Evolutionary conservation across 2,113 vertebrate genomes (phyloP).

Genomic region (Rhinogobius similis): DNA sequence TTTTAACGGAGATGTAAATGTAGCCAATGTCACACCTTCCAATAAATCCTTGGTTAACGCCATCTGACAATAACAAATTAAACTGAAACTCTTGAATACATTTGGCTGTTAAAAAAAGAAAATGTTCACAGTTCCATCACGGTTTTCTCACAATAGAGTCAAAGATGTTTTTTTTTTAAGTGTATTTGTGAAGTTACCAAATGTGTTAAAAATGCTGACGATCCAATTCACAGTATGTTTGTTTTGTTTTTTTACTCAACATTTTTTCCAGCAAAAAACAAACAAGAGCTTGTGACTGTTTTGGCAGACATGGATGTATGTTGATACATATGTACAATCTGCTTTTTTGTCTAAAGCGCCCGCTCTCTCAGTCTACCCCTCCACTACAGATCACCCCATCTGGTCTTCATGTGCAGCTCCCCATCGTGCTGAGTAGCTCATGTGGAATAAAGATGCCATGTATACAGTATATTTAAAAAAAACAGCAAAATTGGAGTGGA

Average conservation of each 20-base stretch:
- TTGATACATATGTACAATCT: neutral
- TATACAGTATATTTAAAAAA: slow-evolving; percentile 39
- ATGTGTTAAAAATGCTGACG: neutral
- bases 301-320: slow-evolving; percentile 2
- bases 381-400: slow-evolving; percentile 41
- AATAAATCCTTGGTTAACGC: neutral
- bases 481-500: slow-evolving; percentile 16
- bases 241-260: slow-evolving; percentile 2
- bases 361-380: slow-evolving; percentile 6
- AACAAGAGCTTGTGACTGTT: neutral
- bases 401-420: slow-evolving; percentile 58
- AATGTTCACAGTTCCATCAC: neutral
- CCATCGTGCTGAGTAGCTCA: slow-evolving; percentile 56
- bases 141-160: neutral
- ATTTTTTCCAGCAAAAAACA: slow-evolving; percentile 2
- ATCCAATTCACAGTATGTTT: neutral
- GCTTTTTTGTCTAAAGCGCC: neutral
- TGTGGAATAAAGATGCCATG: slow-evolving; percentile 52
- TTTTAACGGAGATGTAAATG: neutral
- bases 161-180: slow-evolving; percentile 1
- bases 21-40: neutral
- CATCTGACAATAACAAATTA: neutral
- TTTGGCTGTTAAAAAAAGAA: neutral
- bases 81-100: neutral
- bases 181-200: neutral